Evolutionary conservation across 1,140 invertebrate species (phyloP), one percentile per base, ranked within the genome.

Genomic region (Bombus vancouverensis): DNA sequence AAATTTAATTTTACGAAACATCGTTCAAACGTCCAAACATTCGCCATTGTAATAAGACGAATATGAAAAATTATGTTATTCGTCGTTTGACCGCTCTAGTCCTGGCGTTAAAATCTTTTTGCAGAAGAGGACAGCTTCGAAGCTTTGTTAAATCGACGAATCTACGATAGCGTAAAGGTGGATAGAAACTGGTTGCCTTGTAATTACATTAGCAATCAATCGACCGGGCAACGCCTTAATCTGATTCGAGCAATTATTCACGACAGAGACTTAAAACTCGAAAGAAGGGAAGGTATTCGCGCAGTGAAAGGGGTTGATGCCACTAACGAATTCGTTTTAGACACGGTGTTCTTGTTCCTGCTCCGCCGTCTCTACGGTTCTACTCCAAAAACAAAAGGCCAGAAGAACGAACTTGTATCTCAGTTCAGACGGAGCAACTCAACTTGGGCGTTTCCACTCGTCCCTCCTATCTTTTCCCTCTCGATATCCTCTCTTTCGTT

Each of bases 321-420:
- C 59, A 72, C 79, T 91, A 91, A 91, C 90, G 90, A 91, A 91
- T 91, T 89, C 87, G 80, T 81, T 87, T 80, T 88, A 79, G 83
- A 85, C 65, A 71, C 70, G 65, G 25, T 47, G 68, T 78, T 81
- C 85, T 85, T 87, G 71, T 88, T 73, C 65, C 3, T 57, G 74
- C 59, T 44, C 39, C 78, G 22, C 72, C 80, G 25, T 62, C 28
- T 87, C 81, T 74, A 81, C 65, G 77, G 32, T 83, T 85, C 75
- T 73, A 66, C 85, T 90, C 80, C 62, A 87, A 86, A 91, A 92
- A 89, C 90, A 89, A 91, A 91, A 91, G 88, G 37, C 83, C 78
- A 75, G 79, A 86, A 87, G 75, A 83, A 93, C 88, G 77, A 81
- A 93, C 91, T 93, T 91, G 92, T 90, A 92, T 91, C 92, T 91